Conservation (phyloP, 1,140 invertebrate genomes). For the Phortica variegata region DNA sequence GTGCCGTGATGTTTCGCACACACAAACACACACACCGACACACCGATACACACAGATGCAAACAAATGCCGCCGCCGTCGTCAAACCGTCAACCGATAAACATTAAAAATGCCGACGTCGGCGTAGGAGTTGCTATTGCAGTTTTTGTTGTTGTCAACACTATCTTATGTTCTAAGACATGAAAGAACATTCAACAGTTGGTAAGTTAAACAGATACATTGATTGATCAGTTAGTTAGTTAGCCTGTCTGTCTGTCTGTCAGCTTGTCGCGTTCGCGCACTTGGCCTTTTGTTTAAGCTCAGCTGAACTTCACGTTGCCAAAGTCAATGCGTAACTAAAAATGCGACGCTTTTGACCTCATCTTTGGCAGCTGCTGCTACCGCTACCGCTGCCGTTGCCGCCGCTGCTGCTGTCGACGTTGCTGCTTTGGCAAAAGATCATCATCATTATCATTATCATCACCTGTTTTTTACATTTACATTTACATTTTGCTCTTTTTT, state of each 20-base stretch:
- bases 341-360: slow-evolving; percentile 11
- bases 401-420: not conserved
- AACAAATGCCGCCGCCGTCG: not conserved
- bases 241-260: too few species aligned
- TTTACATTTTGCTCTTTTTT: slow-evolving; percentile 21
- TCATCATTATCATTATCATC: slow-evolving; percentile 8
- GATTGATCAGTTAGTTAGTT: too few species aligned
- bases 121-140: too few species aligned
- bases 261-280: too few species aligned
- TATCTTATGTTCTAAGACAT: too few species aligned
- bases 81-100: slow-evolving; percentile 9
- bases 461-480: not conserved
- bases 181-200: too few species aligned
- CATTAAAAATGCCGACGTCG: too few species aligned
- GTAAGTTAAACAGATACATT: too few species aligned
- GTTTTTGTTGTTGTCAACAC: too few species aligned
- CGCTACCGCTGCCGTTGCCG: slow-evolving; percentile 11
- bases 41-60: too few species aligned
- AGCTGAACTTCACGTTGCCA: slow-evolving; percentile 10
- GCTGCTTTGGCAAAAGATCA: slow-evolving; percentile 13
- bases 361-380: slow-evolving; percentile 15
- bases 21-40: too few species aligned
- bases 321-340: slow-evolving; percentile 6
- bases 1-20: not conserved
- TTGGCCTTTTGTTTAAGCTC: not conserved